Conservation (phyloP, 2,888 invertebrate species). For the Patella ulyssiponensis region DNA sequence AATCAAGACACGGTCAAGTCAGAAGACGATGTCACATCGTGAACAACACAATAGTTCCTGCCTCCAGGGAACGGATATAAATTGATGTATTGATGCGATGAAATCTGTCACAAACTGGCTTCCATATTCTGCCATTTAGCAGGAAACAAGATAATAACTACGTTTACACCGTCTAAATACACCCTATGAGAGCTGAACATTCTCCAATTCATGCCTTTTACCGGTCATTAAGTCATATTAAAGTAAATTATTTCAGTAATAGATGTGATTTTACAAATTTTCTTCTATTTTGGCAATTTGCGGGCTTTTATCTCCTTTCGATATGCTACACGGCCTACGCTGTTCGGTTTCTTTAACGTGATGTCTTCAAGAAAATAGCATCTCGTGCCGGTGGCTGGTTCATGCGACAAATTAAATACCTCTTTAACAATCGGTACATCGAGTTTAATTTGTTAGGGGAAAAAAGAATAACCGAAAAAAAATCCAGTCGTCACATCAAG, state of each 20-base stretch:
- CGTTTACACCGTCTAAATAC: constrained; percentile 23
- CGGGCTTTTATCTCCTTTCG: constrained; percentile 18
- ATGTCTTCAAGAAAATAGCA: not conserved
- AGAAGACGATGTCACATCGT: constrained; percentile 5
- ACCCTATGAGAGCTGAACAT: constrained; percentile 12
- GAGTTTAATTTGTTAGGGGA: not conserved
- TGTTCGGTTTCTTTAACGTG: not conserved
- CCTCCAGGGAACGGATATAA: constrained; percentile 20
- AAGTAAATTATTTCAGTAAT: constrained; percentile 25
- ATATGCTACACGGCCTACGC: constrained; percentile 6
- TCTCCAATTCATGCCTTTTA: constrained; percentile 19
- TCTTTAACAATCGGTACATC: constrained; percentile 3
- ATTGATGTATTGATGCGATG: constrained; percentile 33
- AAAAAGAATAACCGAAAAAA: too few species aligned
- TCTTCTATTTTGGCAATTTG: constrained; percentile 26
- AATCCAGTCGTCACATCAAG: too few species aligned
- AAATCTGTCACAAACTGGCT: constrained; percentile 43
- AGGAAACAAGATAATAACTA: constrained; percentile 27
- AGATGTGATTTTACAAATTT: constrained; percentile 27
- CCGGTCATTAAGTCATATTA: constrained; percentile 26
- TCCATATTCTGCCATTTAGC: constrained; percentile 23
- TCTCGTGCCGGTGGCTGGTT: constrained; percentile 7
- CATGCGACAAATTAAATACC: not conserved
- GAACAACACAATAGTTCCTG: not conserved
- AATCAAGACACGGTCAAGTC: constrained; percentile 8